Evolutionary conservation across 2,888 invertebrate species (phyloP), one percentile per base, ranked within the genome.

Genomic region (Azorinus chamasolen): DNA sequence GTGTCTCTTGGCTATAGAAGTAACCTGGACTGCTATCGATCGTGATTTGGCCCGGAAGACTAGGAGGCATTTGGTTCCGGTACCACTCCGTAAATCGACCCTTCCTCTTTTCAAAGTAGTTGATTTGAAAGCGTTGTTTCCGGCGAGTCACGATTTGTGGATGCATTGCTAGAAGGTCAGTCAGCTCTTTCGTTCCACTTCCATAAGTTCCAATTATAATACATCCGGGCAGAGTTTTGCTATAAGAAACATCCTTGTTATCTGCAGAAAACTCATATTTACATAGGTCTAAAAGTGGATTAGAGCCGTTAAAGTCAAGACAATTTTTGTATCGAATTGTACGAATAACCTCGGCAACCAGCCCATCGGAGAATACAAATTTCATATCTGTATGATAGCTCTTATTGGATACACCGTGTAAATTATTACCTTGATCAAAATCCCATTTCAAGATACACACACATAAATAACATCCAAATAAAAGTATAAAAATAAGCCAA

Each of bases 11-110:
- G 68, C 97, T 97, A 45, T 98, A 97, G 94, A 99, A 99, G 94
- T 99, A 99, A 89, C 97, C 97, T 6, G 99, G 98, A 88, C 97
- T 98, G 94, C 99, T 99, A 93, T 99, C 99, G 88, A 98, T 97
- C 69, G 98, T 98, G 84, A 98, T 96, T 93, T 98, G 98, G 43
- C 97, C 96, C 79, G 96, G 95, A 93, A 96, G 97, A 1, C 97
- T 97, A 89, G 96, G 96, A 8, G 98, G 98, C 98, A 98, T 98
- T 93, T 97, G 96, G 27, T 87, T 78, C 12, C 86, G 65, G 72
- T 99, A 99, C 98, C 98, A 99, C 76, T 98, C 97, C 72, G 98
- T 94, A 0, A 98, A 98, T 1, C 22, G 32, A 3, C 4, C 10
- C 5, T 50, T 25, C 18, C 50, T 43, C 10, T 57, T 25, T 37